Evolutionary conservation across 2,888 invertebrate species (phyloP), one percentile per base, ranked within the genome.

Genomic region (Drosophila eohydei): DNA sequence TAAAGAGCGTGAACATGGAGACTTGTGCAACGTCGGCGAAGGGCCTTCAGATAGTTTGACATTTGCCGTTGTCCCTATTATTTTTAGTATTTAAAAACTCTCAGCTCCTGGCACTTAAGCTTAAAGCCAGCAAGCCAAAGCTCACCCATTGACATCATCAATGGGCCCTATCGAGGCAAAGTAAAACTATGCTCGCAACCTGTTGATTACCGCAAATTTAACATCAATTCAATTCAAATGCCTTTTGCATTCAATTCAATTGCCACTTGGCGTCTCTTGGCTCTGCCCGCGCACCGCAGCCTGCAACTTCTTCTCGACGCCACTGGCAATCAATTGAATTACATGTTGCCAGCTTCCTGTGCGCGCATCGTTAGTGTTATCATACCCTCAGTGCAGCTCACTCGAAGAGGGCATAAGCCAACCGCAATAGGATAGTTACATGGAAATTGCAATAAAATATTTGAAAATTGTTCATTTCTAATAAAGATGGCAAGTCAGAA

Each of bases 241-340:
- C 77, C 80, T 71, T 75, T 57, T 59, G 72, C 74, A 67, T 74
- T 74, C 83, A 88, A 88, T 86, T 88, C 80, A 86, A 88, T 88
- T 83, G 76, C 56, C 71, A 58, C 59, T 73, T 66, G 73, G 26
- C 54, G 40, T 63, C 59, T 43, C 30, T 48, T 9, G 8, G 34
- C 57, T 50, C 44, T 28, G 60, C 38, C 48, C 56, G 14, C 8
- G 21, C 51, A 30, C 46, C 41, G 43, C 56, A 36, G 64, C 62
- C 60, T 55, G 59, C 59, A 59, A 71, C 74, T 71, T 70, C 69
- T 58, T 64, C 57, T 38, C 59, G 59, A 52, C 60, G 73, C 77
- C 73, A 52, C 61, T 71, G 81, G 72, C 87, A 83, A 84, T 83
- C 83, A 84, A 84, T 84, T 84, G 83, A 83, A 84, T 84, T 84